Evolutionary conservation across 1,140 invertebrate species (phyloP).

Genomic region (Aporrectodea caliginosa): DNA sequence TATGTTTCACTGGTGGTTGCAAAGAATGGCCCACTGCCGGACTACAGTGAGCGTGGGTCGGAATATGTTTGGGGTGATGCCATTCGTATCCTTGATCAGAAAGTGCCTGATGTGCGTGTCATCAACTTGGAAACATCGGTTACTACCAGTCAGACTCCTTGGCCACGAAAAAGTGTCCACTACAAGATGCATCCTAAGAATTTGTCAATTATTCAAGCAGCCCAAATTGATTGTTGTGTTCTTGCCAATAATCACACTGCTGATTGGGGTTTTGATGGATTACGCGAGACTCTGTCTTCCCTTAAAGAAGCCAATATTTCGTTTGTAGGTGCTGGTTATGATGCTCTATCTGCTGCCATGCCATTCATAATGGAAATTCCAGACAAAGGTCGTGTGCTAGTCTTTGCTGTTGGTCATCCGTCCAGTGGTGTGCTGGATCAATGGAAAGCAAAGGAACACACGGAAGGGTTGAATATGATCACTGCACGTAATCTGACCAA

Average conservation of each 20-base stretch:
- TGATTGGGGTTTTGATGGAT: constrained; percentile 7
- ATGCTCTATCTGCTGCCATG: background rate
- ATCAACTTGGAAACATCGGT: constrained; percentile 13
- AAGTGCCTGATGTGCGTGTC: background rate
- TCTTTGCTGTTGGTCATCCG: constrained; percentile 11
- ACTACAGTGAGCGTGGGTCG: background rate
- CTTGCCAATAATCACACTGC: constrained; percentile 19
- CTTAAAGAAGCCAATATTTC: background rate
- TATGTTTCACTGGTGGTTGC: constrained; percentile 7
- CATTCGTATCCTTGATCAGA: background rate
- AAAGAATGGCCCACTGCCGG: background rate
- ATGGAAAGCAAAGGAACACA: constrained; percentile 7
- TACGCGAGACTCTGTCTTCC: background rate
- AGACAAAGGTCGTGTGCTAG: constrained; percentile 14
- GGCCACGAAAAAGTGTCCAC: constrained; percentile 6
- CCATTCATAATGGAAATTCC: background rate
- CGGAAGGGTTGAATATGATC: constrained; percentile 6
- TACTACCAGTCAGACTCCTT: background rate
- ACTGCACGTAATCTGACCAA: background rate
- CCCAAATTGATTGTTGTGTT: constrained; percentile 13
- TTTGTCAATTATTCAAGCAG: background rate
- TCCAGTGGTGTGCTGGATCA: constrained; percentile 7
- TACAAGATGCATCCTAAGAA: constrained; percentile 22
- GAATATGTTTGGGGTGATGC: constrained; percentile 21
- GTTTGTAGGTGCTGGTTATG: constrained; percentile 9